These are phyloP conservation scores for Bradypodion ventrale DNA, from an alignment of 2,797 vertebrate genomes.

Conservation along the genomic window DNA sequence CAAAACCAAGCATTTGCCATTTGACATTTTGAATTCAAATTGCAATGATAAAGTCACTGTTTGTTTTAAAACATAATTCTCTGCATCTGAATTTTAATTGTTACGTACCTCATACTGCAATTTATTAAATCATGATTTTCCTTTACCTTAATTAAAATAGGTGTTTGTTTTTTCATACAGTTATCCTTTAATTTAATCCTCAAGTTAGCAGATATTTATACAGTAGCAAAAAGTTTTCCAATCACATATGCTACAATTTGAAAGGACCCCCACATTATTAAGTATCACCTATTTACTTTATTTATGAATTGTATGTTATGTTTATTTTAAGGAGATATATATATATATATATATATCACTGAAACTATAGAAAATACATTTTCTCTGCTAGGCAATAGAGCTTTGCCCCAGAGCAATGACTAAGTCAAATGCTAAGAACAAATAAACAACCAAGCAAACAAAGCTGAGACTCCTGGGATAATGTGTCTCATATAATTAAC, in stretches of 20 bases:
- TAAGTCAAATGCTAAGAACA: background rate
- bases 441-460: background rate
- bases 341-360: background rate
- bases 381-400: background rate
- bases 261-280: constrained; percentile 49
- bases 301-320: constrained; percentile 4
- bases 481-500: background rate
- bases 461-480: background rate
- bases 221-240: background rate
- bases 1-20: background rate
- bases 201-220: constrained; percentile 25
- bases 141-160: constrained; percentile 14
- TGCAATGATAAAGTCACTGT: background rate
- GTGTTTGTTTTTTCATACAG: constrained; percentile 16
- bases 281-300: constrained; percentile 27
- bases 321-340: background rate
- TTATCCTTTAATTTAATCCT: constrained; percentile 27
- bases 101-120: background rate
- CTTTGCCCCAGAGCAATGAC: background rate
- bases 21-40: background rate
- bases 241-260: constrained; percentile 48
- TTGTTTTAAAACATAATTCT: background rate
- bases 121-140: constrained; percentile 19
- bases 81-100: background rate
- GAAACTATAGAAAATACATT: constrained; percentile 1